These are phyloP conservation scores for Podarcis raffonei DNA, from an alignment of 2,113 vertebrate genomes.

Conservation along the genomic window DNA sequence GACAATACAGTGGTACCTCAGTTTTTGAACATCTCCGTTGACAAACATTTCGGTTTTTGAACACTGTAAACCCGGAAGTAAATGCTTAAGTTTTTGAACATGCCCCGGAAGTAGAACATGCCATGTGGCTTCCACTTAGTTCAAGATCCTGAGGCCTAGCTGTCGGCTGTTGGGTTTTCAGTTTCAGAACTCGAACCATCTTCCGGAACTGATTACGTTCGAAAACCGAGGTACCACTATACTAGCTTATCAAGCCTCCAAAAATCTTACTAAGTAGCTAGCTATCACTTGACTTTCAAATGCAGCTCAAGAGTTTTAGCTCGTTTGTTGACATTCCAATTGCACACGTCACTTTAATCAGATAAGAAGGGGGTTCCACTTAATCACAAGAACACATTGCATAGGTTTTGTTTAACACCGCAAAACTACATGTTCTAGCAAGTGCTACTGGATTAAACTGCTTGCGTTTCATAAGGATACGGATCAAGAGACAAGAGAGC, in stretches of 20 bases:
- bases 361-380: constrained; percentile 64
- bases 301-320: constrained; percentile 40
- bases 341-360: constrained; percentile 52
- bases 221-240: no score
- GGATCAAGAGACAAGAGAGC: background rate
- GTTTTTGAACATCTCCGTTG: no score
- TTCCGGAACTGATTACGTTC: no score
- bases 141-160: no score
- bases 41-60: no score
- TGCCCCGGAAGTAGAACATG: no score
- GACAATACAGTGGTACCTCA: background rate
- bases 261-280: constrained; percentile 36
- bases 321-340: constrained; percentile 65
- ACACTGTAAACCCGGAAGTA: no score
- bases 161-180: no score
- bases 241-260: background rate
- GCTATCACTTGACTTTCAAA: constrained; percentile 54
- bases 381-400: constrained; percentile 46
- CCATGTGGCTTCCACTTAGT: no score
- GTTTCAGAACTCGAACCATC: no score
- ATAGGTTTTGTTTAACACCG: constrained; percentile 23
- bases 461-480: constrained; percentile 14
- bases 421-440: background rate
- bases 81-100: no score
- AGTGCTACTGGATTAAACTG: background rate